Conservation (phyloP, 2,888 invertebrate species). For the Iphiclides podalirius region DNA sequence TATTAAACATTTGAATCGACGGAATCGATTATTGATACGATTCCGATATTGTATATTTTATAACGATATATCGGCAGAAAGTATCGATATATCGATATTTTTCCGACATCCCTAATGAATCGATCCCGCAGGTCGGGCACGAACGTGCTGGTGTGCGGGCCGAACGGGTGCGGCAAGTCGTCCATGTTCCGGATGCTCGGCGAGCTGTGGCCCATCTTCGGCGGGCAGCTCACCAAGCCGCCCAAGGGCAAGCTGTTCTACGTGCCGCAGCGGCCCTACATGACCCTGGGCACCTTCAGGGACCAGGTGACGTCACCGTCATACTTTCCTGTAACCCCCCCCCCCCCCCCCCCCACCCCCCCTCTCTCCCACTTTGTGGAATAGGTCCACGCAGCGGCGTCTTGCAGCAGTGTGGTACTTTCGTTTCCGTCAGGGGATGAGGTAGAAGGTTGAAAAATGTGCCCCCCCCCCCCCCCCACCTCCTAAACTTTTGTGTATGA, state of each 20-base stretch:
- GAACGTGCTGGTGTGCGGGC: slow-evolving; percentile 98
- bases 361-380: slow-evolving; percentile 77
- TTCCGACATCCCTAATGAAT: too few species aligned
- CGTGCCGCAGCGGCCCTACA: slow-evolving; percentile 98
- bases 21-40: too few species aligned
- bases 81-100: too few species aligned
- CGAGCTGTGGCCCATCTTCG: slow-evolving; percentile 98
- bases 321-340: background rate
- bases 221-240: slow-evolving; percentile 96
- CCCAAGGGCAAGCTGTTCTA: slow-evolving; percentile 96
- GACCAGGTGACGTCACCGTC: slow-evolving; percentile 84
- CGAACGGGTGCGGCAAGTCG: slow-evolving; percentile 99
- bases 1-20: too few species aligned
- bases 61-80: too few species aligned
- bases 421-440: too few species aligned
- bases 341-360: too few species aligned
- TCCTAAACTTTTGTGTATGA: too few species aligned
- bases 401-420: too few species aligned
- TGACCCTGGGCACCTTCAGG: slow-evolving; percentile 96
- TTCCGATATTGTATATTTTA: too few species aligned
- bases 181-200: slow-evolving; percentile 97
- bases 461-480: too few species aligned
- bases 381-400: slow-evolving; percentile 94
- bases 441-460: too few species aligned
- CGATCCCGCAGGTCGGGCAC: slow-evolving; percentile 90